These are phyloP conservation scores for Callionymus lyra DNA, from an alignment of 2,113 vertebrate genomes.

Conservation along the genomic window DNA sequence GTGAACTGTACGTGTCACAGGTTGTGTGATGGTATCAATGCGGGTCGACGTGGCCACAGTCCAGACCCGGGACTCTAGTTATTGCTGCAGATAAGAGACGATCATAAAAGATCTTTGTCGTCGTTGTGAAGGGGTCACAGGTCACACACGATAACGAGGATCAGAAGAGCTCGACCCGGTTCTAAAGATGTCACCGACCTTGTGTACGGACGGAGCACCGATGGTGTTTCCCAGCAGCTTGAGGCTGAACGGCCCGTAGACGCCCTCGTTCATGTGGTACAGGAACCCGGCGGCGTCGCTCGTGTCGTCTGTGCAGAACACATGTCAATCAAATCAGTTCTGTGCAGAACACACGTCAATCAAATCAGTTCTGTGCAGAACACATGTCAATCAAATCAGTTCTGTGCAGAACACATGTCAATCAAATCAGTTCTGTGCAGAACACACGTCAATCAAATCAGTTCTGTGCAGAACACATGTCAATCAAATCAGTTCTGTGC, in stretches of 20 bases:
- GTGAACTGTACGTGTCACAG: too few species aligned
- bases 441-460: conserved; percentile 12
- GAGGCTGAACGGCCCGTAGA: conserved; percentile 92
- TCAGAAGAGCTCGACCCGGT: too few species aligned
- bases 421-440: conserved; percentile 50
- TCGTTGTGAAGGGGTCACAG: too few species aligned
- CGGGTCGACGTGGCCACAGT: too few species aligned
- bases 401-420: background rate
- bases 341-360: background rate
- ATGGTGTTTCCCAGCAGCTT: conserved; percentile 76
- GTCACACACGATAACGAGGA: too few species aligned
- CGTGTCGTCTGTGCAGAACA: conserved; percentile 65
- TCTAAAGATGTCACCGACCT: conserved; percentile 65
- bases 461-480: background rate
- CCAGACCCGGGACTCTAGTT: too few species aligned
- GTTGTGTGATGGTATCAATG: too few species aligned
- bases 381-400: conserved; percentile 4
- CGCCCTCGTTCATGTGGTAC: conserved; percentile 94
- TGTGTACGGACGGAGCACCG: conserved; percentile 75
- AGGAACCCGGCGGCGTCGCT: conserved; percentile 77
- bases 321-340: conserved; percentile 6
- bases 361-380: conserved; percentile 53
- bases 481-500: conserved; percentile 49
- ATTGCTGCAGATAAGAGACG: too few species aligned
- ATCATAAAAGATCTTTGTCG: too few species aligned